Conservation (phyloP, 2,888 invertebrate genomes). For the Leptothorax acervorum region DNA sequence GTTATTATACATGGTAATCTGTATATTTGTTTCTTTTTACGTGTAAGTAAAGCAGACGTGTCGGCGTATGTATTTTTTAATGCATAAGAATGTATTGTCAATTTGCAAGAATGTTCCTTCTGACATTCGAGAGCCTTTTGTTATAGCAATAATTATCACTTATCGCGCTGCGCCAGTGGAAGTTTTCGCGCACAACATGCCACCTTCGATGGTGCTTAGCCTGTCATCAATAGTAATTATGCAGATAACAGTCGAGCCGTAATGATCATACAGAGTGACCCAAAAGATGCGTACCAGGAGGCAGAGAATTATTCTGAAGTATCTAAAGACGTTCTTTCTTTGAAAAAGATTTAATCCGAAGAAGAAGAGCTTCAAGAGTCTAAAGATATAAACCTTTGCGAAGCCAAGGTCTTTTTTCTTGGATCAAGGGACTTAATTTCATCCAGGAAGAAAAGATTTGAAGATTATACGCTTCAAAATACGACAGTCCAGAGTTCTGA, state of each 20-base stretch:
- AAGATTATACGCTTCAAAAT: not conserved
- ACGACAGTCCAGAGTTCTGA: not conserved
- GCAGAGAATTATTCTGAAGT: not conserved
- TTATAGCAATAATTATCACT: conserved; percentile 35
- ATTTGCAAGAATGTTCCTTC: conserved; percentile 1
- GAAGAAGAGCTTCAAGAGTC: not conserved
- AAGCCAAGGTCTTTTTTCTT: not conserved
- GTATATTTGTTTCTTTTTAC: not conserved
- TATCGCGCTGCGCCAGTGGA: conserved; percentile 4
- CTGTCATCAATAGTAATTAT: conserved; percentile 39
- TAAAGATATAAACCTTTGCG: not conserved
- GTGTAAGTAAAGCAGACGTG: conserved; percentile 7
- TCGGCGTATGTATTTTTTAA: not conserved
- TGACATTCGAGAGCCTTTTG: conserved; percentile 15
- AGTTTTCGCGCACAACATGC: conserved; percentile 14
- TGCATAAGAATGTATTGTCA: not conserved
- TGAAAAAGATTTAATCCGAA: not conserved
- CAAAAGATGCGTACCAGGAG: conserved; percentile 9
- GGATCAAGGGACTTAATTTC: not conserved
- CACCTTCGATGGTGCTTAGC: conserved; percentile 32
- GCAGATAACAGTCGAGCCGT: conserved; percentile 15
- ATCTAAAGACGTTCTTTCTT: not conserved
- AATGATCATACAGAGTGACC: conserved; percentile 32
- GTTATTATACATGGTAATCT: not conserved
- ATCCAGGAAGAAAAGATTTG: not conserved